Conservation (phyloP, 2,797 vertebrate species). For the Stomatorhinus walkeri region DNA sequence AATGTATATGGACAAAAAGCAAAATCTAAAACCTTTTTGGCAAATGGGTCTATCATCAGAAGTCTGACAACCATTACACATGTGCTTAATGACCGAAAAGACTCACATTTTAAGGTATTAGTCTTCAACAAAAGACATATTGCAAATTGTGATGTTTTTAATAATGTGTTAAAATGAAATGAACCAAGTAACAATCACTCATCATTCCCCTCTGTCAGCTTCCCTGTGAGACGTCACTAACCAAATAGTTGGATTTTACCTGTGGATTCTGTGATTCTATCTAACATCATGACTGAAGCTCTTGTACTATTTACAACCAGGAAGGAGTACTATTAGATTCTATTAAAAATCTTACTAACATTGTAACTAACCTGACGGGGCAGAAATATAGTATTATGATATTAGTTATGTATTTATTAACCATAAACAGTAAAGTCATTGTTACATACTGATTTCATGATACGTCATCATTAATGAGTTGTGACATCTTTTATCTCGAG, state of each 20-base stretch:
- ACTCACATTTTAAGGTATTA: not conserved
- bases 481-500: not conserved
- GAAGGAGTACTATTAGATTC: not conserved
- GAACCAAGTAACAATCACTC: not conserved
- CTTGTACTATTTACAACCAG: not conserved
- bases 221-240: not conserved
- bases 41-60: not conserved
- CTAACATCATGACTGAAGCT: not conserved
- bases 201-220: not conserved
- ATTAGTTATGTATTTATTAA: not conserved
- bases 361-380: not conserved
- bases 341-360: not conserved
- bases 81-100: not conserved
- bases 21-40: not conserved
- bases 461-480: not conserved
- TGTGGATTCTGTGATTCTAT: not conserved
- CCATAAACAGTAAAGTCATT: not conserved
- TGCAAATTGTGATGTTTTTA: not conserved
- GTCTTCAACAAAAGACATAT: not conserved
- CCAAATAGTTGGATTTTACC: not conserved
- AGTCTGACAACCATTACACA: not conserved
- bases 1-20: not conserved
- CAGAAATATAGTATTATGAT: not conserved
- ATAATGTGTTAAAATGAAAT: not conserved
- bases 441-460: not conserved